Percentiles rank a stretch among this genome's conserved stretches.
These are phyloP conservation scores for Pherbina coryleti DNA, from an alignment of 2,888 invertebrate genomes.

Conservation along the genomic window DNA sequence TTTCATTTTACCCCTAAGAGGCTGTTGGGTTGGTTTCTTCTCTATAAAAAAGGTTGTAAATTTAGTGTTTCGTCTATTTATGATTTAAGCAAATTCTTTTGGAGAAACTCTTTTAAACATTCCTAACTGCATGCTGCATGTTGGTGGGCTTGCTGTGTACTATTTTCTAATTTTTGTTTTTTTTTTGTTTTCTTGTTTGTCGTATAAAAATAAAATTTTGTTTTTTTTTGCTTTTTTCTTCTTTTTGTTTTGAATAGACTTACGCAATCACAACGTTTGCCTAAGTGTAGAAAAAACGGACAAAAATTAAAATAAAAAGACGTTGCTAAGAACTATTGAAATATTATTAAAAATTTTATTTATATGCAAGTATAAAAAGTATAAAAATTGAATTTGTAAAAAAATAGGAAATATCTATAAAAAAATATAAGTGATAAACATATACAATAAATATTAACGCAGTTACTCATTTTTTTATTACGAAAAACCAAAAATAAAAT, in stretches of 20 bases:
- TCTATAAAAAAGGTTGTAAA: no score
- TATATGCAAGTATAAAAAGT: constrained; percentile 51
- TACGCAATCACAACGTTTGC: background rate
- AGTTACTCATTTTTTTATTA: constrained; percentile 22
- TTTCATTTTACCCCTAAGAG: no score
- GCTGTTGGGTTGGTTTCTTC: no score
- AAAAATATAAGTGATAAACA: constrained; percentile 34
- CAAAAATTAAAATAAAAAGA: background rate
- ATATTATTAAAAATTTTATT: constrained; percentile 41
- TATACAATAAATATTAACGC: background rate
- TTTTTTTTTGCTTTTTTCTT: background rate
- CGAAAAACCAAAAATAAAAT: constrained; percentile 32
- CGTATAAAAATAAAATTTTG: background rate
- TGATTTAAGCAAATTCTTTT: no score
- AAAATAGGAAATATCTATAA: constrained; percentile 44
- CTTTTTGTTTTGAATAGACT: background rate
- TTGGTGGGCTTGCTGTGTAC: background rate
- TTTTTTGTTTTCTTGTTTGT: background rate
- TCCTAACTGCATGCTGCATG: no score
- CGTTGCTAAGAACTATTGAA: constrained; percentile 38
- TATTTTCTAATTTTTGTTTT: background rate
- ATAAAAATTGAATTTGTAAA: constrained; percentile 51
- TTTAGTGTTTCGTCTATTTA: no score
- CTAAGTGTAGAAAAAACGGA: background rate
- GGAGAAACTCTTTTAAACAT: no score